These are phyloP conservation scores for Felis catus DNA, from an alignment of 2,113 vertebrate species.

Conservation along the genomic window F.catus_Fca126_mat1.0 CM031423.1:61119001-61119500, in stretches of 20 bases:
- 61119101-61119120: background rate
- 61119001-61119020: background rate
- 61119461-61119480: background rate
- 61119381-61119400: background rate
- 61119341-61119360: background rate
- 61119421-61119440: background rate
- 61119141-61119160: background rate
- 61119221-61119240: background rate
- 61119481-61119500: background rate
- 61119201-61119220: background rate
- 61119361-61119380: background rate
- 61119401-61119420: background rate
- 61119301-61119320: background rate
- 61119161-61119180: background rate
- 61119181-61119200: background rate
- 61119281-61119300: background rate
- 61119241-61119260: background rate
- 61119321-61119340: background rate
- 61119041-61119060: background rate
- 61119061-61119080: background rate
- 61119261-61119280: background rate
- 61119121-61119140: background rate
- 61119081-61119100: background rate
- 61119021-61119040: background rate
- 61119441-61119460: background rate